Evolutionary conservation across 2,888 invertebrate genomes (phyloP), one percentile per base, ranked within the genome.

Genomic region (Saturnia pavonia): DNA sequence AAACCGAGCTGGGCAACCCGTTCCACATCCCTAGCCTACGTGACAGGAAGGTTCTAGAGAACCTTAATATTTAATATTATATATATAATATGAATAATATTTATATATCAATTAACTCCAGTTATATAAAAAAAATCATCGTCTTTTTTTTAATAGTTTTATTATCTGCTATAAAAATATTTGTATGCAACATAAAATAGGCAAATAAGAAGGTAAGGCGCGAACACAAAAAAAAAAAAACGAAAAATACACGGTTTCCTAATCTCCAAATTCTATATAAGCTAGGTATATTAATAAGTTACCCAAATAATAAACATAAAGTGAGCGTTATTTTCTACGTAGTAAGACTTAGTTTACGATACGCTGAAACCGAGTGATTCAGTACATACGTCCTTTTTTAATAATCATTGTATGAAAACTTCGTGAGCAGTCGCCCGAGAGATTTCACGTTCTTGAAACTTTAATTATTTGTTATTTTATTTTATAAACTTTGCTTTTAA

Each of bases 201-300:
- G 70, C 70, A 84, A 83, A 84, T 76, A 76, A 74, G 74, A 25
- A 60, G 57, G 57, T 27, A 27, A 27, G 1, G 57, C 27, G 25
- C 57, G 57, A 12, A 12, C 78, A 79, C 74, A 79, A 80, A 82
- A 85, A 85, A 82, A 82, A 63, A 72, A 75, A 73, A 76, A 75
- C 85, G 77, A 80, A 84, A 88, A 89, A 87, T 87, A 85, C 79
- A 83, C 75, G 84, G 83, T 89, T 90, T 89, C 89, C 91, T 92
- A 93, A 92, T 92, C 90, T 91, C 84, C 86, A 87, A 92, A 91
- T 91, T 90, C 87, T 89, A 85, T 89, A 88, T 89, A 87, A 87
- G 85, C 87, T 85, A 82, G 80, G 82, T 85, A 82, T 84, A 90
- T 91, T 92, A 91, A 92, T 91, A 91, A 90, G 89, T 89, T 88